Percentiles rank a stretch among this genome's conserved stretches.
Conservation (phyloP, 2,797 vertebrate species). For the Xerus rutilus region DNA sequence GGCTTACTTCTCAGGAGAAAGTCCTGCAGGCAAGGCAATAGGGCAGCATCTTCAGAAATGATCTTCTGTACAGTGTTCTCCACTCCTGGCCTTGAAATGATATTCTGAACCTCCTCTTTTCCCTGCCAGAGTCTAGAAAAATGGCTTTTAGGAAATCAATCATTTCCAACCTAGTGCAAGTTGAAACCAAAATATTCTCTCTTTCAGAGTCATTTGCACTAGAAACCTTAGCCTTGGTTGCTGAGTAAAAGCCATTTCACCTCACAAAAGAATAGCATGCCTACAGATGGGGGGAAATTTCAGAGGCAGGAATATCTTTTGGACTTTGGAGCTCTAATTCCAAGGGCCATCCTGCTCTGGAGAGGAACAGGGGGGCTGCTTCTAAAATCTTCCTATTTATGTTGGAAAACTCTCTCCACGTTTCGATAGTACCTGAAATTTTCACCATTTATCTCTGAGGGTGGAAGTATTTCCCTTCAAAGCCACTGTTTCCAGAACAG, state of each 20-base stretch:
- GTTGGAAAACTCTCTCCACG: background rate
- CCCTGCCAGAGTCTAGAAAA: background rate
- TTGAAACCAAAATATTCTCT: background rate
- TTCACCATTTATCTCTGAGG: background rate
- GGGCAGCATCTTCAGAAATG: background rate
- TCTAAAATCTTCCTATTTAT: background rate
- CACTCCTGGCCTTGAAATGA: background rate
- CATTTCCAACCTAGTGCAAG: background rate
- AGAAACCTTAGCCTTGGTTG: background rate
- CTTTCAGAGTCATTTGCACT: background rate
- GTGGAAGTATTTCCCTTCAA: background rate
- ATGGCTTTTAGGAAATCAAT: background rate
- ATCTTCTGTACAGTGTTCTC: background rate
- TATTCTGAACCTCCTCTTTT: background rate
- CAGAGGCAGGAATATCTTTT: background rate
- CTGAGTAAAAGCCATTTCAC: slow-evolving; percentile 9
- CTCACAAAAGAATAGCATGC: background rate
- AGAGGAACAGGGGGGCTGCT: background rate
- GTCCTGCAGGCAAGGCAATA: background rate
- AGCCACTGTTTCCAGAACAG: background rate
- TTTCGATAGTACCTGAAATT: background rate
- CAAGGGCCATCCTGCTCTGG: background rate
- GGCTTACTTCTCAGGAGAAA: background rate
- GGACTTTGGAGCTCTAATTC: background rate
- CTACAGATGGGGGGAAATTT: background rate